These are phyloP conservation scores for Clarias fuscus DNA, from an alignment of 2,797 vertebrate species.

Conservation along the genomic window DNA sequence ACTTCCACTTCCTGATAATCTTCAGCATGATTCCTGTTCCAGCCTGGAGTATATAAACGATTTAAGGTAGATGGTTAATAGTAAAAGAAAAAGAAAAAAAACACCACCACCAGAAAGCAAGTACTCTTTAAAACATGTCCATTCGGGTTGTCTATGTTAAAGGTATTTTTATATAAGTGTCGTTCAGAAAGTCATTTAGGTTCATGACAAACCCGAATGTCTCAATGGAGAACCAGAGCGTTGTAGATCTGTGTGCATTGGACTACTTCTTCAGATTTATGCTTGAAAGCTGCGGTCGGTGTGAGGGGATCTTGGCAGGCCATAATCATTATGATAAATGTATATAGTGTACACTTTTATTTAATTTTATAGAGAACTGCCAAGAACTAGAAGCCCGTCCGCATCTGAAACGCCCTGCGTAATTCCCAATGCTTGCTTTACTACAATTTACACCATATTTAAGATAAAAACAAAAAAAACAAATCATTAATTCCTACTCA, in stretches of 20 bases:
- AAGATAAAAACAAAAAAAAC: neutral
- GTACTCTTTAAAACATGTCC: neutral
- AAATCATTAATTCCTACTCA: neutral
- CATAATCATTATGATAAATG: constrained; percentile 45
- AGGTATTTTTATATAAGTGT: neutral
- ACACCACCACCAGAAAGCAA: neutral
- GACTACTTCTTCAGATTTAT: neutral
- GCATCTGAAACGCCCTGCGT: neutral
- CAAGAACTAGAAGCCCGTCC: constrained; percentile 5
- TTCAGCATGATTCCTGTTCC: constrained; percentile 9
- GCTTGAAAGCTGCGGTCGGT: neutral
- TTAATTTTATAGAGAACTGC: constrained; percentile 44
- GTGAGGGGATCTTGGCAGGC: neutral
- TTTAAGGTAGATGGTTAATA: neutral
- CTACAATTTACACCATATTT: neutral
- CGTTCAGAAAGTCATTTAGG: neutral
- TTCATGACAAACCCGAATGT: neutral
- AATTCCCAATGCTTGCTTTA: neutral
- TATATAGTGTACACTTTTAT: constrained; percentile 44
- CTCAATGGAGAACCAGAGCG: neutral
- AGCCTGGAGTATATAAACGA: neutral
- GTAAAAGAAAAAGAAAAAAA: neutral
- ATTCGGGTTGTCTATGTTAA: neutral
- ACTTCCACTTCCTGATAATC: neutral
- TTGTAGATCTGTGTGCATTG: neutral